A percentile compares a stretch with the other conserved stretches of the same genome.
Conservation (phyloP, 2,113 vertebrate genomes). For the Halichoerus grypus region DNA sequence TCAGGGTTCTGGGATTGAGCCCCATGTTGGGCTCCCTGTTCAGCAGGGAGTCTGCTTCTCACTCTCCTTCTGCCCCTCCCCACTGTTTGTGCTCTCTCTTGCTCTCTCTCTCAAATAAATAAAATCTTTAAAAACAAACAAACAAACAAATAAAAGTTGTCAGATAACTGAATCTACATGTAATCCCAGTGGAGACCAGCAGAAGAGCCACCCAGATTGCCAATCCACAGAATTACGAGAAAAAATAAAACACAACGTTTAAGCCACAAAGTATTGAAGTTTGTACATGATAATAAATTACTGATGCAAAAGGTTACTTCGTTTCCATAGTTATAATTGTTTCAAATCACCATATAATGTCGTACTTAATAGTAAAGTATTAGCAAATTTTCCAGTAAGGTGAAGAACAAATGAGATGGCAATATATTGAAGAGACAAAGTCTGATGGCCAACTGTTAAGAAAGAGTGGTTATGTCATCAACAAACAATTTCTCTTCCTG, state of each 20-base stretch:
- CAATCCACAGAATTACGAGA: not conserved
- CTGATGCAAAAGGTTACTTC: not conserved
- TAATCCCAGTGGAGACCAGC: not conserved
- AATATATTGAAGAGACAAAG: not conserved
- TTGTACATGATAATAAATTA: not conserved
- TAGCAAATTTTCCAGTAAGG: not conserved
- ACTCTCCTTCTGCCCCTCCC: no score
- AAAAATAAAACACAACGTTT: not conserved
- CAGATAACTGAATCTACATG: not conserved
- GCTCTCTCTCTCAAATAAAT: no score
- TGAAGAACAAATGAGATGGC: not conserved
- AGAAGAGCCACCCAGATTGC: not conserved
- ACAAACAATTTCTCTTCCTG: not conserved
- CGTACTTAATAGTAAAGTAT: not conserved
- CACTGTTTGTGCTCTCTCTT: no score
- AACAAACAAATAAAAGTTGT: not conserved
- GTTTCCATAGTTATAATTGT: not conserved
- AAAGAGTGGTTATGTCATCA: not conserved
- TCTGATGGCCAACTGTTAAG: not conserved
- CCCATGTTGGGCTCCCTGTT: no score
- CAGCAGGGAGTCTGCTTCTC: no score
- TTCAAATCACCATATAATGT: not conserved
- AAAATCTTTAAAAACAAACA: no score
- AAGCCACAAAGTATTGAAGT: not conserved
- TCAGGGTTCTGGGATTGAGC: no score